Percentiles rank a stretch among this genome's conserved stretches.
phyloP scores from a whole-genome alignment of 2,797 vertebrate genomes.

The Parauchenoglanis punctatus region DNA sequence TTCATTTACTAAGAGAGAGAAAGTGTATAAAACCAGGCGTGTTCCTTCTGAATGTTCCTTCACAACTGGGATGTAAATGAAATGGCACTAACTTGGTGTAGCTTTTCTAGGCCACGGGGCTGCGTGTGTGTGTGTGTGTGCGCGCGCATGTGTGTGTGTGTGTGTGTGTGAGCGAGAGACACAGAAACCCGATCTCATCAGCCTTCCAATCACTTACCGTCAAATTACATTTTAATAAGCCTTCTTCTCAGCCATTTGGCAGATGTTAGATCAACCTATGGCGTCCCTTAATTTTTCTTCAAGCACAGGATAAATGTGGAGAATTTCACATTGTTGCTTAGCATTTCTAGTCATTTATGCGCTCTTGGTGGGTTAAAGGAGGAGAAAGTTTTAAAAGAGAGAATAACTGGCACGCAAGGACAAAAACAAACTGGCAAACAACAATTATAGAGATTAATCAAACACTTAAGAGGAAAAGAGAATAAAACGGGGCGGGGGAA shows the following conservation, averaged over 20 bases:
- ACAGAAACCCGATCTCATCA: constrained; percentile 58
- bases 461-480: neutral
- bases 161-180: neutral
- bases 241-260: constrained; percentile 44
- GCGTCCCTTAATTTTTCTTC: constrained; percentile 26
- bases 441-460: constrained; percentile 22
- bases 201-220: constrained; percentile 58
- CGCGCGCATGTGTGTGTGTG: no score
- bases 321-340: constrained; percentile 37
- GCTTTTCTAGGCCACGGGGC: constrained; percentile 54
- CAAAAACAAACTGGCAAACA: constrained; percentile 18
- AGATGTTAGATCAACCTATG: constrained; percentile 56
- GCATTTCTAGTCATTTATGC: neutral
- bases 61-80: constrained; percentile 43
- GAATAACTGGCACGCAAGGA: neutral
- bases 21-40: neutral
- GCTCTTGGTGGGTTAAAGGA: neutral
- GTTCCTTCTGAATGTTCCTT: constrained; percentile 15
- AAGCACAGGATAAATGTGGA: constrained; percentile 19
- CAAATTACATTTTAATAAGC: constrained; percentile 63
- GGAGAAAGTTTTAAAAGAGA: neutral
- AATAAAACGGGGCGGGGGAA: neutral
- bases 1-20: neutral
- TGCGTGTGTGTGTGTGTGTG: neutral
- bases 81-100: constrained; percentile 41